These are phyloP conservation scores for Masnerella sp. DNA, from an alignment of 2,888 invertebrate species.

Conservation along the genomic window DNA sequence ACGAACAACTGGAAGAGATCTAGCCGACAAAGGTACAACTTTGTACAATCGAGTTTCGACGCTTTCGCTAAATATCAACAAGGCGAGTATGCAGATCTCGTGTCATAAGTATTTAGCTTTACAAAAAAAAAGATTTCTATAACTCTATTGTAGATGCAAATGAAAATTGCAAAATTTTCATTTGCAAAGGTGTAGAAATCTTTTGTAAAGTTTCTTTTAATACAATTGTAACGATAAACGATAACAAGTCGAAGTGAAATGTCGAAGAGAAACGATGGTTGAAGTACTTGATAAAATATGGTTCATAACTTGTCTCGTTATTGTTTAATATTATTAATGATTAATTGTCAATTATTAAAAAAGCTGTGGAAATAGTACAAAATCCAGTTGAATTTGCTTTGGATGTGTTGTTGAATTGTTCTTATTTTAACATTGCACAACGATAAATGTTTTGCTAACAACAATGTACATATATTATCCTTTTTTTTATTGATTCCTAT, in stretches of 20 bases:
- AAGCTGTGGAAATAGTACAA: conserved; percentile 37
- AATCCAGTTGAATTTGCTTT: conserved; percentile 17
- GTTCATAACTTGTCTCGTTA: background rate
- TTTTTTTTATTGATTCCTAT: conserved; percentile 12
- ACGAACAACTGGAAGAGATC: conserved; percentile 21
- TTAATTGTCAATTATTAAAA: conserved; percentile 21
- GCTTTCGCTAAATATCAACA: conserved; percentile 16
- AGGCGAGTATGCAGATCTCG: background rate
- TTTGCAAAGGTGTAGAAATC: no score
- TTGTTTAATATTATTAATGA: conserved; percentile 2
- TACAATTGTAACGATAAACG: no score
- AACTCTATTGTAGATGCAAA: background rate
- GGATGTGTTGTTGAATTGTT: conserved; percentile 8
- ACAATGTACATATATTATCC: conserved; percentile 24
- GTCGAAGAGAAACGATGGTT: background rate
- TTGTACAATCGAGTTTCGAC: conserved; percentile 40
- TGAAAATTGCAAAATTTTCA: background rate
- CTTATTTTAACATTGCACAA: conserved; percentile 35
- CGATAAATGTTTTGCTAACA: conserved; percentile 41
- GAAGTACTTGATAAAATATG: conserved; percentile 30
- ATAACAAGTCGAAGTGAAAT: background rate
- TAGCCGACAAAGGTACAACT: conserved; percentile 43
- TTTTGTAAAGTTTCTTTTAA: no score
- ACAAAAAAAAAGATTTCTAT: background rate
- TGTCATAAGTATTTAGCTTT: background rate